Conservation (phyloP, 1,140 invertebrate genomes). For the Nebria ingens region DNA sequence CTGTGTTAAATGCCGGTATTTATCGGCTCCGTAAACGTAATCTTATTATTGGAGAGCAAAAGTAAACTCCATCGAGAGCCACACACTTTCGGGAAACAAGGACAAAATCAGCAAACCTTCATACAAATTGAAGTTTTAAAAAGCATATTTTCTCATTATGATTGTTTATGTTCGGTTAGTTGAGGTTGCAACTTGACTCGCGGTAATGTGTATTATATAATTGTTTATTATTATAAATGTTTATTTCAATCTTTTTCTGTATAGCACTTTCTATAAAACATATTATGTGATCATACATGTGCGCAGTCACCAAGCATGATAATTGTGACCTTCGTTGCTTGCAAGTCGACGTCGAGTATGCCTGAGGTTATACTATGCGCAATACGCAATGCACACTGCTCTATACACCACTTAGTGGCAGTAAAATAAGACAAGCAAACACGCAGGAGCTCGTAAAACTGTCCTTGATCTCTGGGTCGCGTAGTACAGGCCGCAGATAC, state of each 20-base stretch:
- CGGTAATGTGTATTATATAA: too few relatives aligned
- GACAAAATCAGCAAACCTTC: too few relatives aligned
- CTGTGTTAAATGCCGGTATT: neutral
- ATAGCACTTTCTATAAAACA: too few relatives aligned
- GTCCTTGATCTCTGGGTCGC: slow-evolving; percentile 37
- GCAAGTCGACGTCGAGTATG: slow-evolving; percentile 19
- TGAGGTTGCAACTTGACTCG: too few relatives aligned
- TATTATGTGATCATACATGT: neutral
- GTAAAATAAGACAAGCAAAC: slow-evolving; percentile 4
- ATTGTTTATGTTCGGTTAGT: too few relatives aligned
- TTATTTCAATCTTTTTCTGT: too few relatives aligned
- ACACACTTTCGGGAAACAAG: too few relatives aligned
- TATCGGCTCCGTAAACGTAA: neutral
- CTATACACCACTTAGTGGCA: neutral
- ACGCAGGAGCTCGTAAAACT: slow-evolving; percentile 36
- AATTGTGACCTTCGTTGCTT: slow-evolving; percentile 25
- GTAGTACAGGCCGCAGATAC: slow-evolving; percentile 27
- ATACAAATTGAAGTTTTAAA: too few relatives aligned
- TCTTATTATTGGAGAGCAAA: neutral
- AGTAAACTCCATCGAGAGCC: too few relatives aligned
- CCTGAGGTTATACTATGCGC: neutral
- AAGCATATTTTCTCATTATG: too few relatives aligned
- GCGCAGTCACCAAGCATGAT: slow-evolving; percentile 16
- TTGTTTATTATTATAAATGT: too few relatives aligned
- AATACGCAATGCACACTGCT: neutral